phyloP scores from a whole-genome alignment of 2,113 vertebrate species.

The Octodon degus region DNA sequence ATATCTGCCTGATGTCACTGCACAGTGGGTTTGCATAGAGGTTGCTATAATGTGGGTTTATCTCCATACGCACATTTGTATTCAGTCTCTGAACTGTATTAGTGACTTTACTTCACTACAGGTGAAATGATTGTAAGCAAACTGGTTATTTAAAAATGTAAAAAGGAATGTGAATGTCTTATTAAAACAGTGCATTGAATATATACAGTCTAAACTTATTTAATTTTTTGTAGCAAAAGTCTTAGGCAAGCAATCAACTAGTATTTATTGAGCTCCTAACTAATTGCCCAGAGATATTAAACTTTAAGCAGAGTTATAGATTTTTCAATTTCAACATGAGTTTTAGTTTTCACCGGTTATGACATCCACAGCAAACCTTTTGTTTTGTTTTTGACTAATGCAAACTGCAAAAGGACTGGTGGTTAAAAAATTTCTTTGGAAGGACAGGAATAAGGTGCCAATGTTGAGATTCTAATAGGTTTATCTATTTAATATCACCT shows the following conservation, averaged over 20 bases:
- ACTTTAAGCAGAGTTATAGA: conserved; percentile 44
- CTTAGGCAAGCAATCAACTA: background rate
- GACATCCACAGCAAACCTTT: background rate
- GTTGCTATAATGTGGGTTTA: conserved; percentile 19
- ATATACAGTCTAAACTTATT: conserved; percentile 76
- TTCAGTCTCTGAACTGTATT: conserved; percentile 23
- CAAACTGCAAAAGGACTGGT: conserved; percentile 68
- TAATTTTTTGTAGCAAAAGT: conserved; percentile 50
- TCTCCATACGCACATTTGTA: conserved; percentile 33
- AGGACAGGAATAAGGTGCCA: background rate
- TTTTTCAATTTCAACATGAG: background rate
- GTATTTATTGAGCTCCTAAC: conserved; percentile 65
- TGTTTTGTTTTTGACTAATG: conserved; percentile 64
- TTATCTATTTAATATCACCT: conserved; percentile 63
- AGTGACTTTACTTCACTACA: background rate
- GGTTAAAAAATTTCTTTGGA: conserved; percentile 58
- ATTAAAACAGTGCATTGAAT: conserved; percentile 63
- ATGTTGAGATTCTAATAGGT: background rate
- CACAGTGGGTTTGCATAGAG: conserved; percentile 61
- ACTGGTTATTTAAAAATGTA: conserved; percentile 66
- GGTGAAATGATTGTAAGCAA: background rate
- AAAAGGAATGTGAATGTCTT: conserved; percentile 64
- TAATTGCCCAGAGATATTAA: conserved; percentile 69
- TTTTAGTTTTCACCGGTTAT: background rate
- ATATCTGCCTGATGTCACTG: conserved; percentile 44